phyloP scores from a whole-genome alignment of 2,888 invertebrate genomes.

The Drosophila barbarae region DNA sequence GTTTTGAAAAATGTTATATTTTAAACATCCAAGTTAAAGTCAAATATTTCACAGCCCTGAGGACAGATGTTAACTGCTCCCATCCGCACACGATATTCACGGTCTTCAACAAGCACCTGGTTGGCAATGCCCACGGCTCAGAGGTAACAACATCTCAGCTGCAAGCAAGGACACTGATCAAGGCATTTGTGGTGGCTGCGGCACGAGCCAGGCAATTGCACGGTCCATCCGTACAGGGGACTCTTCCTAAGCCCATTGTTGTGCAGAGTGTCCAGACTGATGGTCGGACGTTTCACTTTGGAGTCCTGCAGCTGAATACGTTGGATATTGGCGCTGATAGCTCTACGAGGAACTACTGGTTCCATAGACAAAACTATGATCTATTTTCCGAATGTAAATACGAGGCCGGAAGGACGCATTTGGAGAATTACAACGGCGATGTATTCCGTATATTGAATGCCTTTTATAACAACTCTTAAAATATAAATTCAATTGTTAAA shows the following conservation, averaged over 20 bases:
- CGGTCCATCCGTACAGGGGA: conserved; percentile 79
- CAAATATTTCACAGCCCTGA: conserved; percentile 56
- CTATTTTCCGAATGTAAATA: conserved; percentile 85
- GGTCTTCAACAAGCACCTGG: conserved; percentile 84
- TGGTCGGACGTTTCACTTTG: conserved; percentile 88
- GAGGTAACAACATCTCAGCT: conserved; percentile 85
- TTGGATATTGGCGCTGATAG: conserved; percentile 82
- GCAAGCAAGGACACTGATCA: conserved; percentile 85
- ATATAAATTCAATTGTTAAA: conserved; percentile 1
- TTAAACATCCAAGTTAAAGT: not conserved
- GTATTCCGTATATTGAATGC: conserved; percentile 89
- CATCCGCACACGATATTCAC: conserved; percentile 88
- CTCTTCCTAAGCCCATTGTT: conserved; percentile 87
- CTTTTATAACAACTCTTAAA: conserved; percentile 85
- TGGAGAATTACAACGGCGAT: conserved; percentile 88
- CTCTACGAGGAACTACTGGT: conserved; percentile 87
- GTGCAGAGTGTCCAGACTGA: conserved; percentile 92
- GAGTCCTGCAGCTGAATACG: conserved; percentile 91
- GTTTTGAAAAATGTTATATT: conserved; percentile 73
- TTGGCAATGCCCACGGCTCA: conserved; percentile 85
- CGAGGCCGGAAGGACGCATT: conserved; percentile 83
- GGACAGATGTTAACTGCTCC: conserved; percentile 46
- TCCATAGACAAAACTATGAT: conserved; percentile 84
- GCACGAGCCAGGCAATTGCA: conserved; percentile 87
- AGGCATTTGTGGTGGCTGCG: conserved; percentile 88